Base-by-base conservation (phyloP, 2,888 invertebrate species). In the Sinotaia quadrata region DNA sequence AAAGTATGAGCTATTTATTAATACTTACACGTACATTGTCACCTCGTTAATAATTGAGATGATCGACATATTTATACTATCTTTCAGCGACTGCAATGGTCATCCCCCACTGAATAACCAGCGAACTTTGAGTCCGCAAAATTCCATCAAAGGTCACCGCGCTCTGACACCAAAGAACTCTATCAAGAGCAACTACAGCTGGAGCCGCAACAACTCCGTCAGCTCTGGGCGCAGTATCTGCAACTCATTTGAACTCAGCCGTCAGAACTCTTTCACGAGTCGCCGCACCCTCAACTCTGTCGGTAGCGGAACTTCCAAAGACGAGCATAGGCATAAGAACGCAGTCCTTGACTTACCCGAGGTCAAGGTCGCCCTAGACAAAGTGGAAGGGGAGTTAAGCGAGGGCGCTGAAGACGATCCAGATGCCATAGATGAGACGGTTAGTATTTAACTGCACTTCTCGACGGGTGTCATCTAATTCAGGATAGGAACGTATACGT, bases 41-140 rank as follows among this genome's bases (percentile, higher is more conserved):
- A n/a, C n/a, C n/a, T n/a, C n/a, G n/a, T n/a, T n/a, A n/a, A n/a
- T n/a, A 15, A 18, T 41, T 41, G 44, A 15, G 12, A 18, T 41
- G 12, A 18, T 41, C 18, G 44, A 15, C 18, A 18, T 41, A 15
- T 12, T 41, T 41, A 18, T 41, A 15, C 12, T 41, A 15, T 12
- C 18, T 41, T 12, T 41, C 18, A 70, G 36, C 73, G 93, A 92
- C 81, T 95, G 86, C 90, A 95, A 81, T 91, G 88, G 89, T 18
- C 86, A 83, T 62, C 79, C 85, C 15, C 86, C 86, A 10, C 77
- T 87, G 21, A 88, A 88, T 78, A 88, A 88, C 76, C 84, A 85
- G 68, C 73, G 87, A 69, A 85, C 87, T 44, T 87, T 93, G 71
- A 93, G 93, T 85, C 93, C 93, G 29, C 93, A 93, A 85, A 93